Conservation (phyloP, 2,113 vertebrate genomes). For the Garra rufa region DNA sequence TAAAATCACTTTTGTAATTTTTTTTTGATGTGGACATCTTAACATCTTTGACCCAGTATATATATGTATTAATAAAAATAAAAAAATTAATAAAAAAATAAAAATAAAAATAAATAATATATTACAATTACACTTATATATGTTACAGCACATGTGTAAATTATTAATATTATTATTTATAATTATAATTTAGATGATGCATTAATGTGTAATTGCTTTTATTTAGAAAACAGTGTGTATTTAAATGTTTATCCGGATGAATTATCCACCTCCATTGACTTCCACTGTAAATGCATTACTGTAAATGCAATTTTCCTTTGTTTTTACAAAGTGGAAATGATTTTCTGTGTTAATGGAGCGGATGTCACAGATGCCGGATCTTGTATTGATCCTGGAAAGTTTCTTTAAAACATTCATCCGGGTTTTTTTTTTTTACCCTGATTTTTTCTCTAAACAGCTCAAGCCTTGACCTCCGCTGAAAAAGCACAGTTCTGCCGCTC, state of each 20-base stretch:
- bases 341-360: neutral
- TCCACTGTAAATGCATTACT: neutral
- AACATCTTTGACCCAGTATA: too few species aligned
- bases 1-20: too few species aligned
- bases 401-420: neutral
- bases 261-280: neutral
- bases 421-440: neutral
- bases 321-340: constrained; percentile 5
- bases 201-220: neutral
- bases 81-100: too few species aligned
- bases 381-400: neutral
- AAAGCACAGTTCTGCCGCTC: neutral
- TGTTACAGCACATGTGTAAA: too few species aligned
- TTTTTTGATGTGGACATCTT: too few species aligned
- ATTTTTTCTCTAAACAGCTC: neutral
- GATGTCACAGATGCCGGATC: neutral
- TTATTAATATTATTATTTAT: too few species aligned
- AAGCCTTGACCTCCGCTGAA: neutral
- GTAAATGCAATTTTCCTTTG: neutral
- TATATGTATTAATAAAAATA: too few species aligned
- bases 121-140: too few species aligned
- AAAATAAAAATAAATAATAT: too few species aligned
- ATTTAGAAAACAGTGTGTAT: neutral
- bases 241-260: neutral
- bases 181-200: neutral